Base-by-base conservation (phyloP, 2,113 vertebrate species). In the Bubo scandiacus region DNA sequence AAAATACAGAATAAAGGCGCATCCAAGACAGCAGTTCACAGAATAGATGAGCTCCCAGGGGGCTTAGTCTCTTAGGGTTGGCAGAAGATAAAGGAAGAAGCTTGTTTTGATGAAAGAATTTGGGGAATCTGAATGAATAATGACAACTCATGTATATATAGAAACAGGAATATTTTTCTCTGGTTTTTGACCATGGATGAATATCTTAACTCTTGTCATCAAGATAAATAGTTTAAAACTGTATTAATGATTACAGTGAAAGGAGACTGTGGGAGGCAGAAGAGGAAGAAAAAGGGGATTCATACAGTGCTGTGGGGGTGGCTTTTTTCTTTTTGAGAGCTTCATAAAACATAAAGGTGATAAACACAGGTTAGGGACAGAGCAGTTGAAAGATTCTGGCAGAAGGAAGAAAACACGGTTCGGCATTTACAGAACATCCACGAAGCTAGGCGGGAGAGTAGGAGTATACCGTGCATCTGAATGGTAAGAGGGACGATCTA, bases 101-200 rank as follows among this genome's bases (percentile, higher is more conserved):
- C 73, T 71, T 85, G 57, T 91, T 97, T 95, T 93, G 95, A 94
- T 96, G 66, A 95, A 94, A 87, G 81, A 75, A 91, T 68, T 78
- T 62, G 51, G 55, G 4, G n/a, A 81, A 80, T 85, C 54, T 90
- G 90, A 94, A 83, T 93, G 77, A 94, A 81, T 95, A 92, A 90
- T 93, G 82, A 90, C 30, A 80, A 54, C 42, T 34, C 16, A 18
- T 45, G 54, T 36, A 36, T 26, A 30, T 92, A 82, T 32, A 81
- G 67, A 87, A 92, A 68, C 17, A 83, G 43, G 40, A 66, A 43
- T 79, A 61, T 83, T 86, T 86, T 85, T 51, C 57, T 45, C 30
- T 45, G 34, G 3, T 52, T 96, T 95, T 93, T 92, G 91, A 90
- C 77, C 16, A 9, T 18, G 57, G 75, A 67, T 92, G 88, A 86